Conservation (phyloP, 2,797 vertebrate genomes). For the Bradypodion ventrale region DNA sequence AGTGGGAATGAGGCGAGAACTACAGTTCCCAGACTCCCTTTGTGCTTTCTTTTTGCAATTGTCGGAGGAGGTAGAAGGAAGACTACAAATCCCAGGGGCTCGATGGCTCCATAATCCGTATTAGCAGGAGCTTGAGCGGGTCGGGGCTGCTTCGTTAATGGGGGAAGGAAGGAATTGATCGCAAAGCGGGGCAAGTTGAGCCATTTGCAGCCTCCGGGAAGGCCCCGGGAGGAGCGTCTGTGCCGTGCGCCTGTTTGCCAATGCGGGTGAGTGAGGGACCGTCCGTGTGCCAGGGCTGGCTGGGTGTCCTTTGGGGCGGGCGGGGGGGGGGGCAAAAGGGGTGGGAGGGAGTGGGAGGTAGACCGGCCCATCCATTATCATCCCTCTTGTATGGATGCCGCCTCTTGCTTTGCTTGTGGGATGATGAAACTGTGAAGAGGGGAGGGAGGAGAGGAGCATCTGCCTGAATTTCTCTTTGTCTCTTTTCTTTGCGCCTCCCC, state of each 20-base stretch:
- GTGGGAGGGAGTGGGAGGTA: too few relatives aligned
- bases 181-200: neutral
- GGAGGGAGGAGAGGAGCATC: neutral
- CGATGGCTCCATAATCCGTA: neutral
- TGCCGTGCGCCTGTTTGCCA: neutral
- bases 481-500: neutral
- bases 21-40: constrained; percentile 25
- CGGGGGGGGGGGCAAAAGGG: neutral
- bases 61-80: neutral
- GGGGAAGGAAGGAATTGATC: too few relatives aligned
- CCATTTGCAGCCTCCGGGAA: neutral
- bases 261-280: constrained; percentile 22
- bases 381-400: neutral
- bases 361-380: too few relatives aligned
- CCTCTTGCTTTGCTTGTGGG: neutral
- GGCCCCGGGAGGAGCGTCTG: neutral
- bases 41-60: neutral
- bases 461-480: neutral
- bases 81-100: constrained; percentile 22
- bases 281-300: too few relatives aligned
- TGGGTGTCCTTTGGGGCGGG: too few relatives aligned
- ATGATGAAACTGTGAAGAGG: neutral
- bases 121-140: too few relatives aligned
- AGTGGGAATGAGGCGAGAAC: neutral
- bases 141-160: neutral